These are phyloP conservation scores for Copidosoma floridanum DNA, from an alignment of 1,140 invertebrate species.

Conservation along the genomic window DNA sequence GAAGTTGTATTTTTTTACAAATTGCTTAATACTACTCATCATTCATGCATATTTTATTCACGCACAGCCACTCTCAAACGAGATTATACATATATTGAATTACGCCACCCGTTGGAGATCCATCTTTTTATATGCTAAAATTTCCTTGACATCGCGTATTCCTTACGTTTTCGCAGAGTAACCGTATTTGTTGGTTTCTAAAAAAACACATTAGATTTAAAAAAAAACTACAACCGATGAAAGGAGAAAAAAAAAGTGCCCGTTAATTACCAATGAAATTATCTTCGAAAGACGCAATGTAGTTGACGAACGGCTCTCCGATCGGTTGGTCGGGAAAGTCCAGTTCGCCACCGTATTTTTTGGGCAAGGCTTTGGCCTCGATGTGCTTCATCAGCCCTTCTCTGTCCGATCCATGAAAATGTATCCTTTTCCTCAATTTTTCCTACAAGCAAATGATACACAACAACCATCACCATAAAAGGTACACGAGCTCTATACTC, in stretches of 20 bases:
- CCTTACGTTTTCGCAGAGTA: neutral
- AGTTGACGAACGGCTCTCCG: constrained; percentile 56
- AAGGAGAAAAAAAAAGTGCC: neutral
- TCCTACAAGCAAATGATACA: constrained; percentile 45
- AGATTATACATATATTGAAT: too few species aligned
- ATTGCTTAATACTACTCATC: too few species aligned
- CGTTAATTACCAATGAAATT: constrained; percentile 57
- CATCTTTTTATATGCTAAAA: too few species aligned
- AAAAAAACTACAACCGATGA: too few species aligned
- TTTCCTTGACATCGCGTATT: too few species aligned
- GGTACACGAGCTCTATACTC: too few species aligned
- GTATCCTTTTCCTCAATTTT: constrained; percentile 62
- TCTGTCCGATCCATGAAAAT: constrained; percentile 73
- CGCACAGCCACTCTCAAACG: too few species aligned
- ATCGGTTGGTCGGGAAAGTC: constrained; percentile 54
- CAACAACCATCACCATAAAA: neutral
- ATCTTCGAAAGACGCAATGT: constrained; percentile 58
- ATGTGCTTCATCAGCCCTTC: constrained; percentile 65
- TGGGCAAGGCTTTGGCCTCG: constrained; percentile 64
- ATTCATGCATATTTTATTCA: too few species aligned
- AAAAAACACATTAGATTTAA: neutral
- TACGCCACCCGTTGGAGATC: too few species aligned
- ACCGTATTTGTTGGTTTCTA: neutral
- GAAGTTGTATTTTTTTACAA: too few species aligned
- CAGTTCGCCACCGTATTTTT: constrained; percentile 67